Percentiles rank a stretch among this genome's conserved stretches.
phyloP scores from a whole-genome alignment of 2,113 vertebrate species.

The Leptocoma aspasia region DNA sequence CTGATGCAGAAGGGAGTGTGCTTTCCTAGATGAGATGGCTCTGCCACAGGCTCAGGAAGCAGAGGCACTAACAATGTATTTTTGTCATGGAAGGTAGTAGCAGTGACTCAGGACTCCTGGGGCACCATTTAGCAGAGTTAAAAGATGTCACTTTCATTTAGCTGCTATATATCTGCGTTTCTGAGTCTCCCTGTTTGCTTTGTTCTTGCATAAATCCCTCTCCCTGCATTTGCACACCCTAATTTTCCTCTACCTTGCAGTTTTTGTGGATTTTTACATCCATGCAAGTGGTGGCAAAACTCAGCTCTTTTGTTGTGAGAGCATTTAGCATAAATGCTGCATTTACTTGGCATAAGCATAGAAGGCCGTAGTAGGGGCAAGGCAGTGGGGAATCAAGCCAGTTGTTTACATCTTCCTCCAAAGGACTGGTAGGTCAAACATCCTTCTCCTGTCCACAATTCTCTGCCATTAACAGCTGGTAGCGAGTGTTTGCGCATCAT shows the following conservation, averaged over 20 bases:
- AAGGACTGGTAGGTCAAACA: constrained; percentile 33
- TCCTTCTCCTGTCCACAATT: not conserved
- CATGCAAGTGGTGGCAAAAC: not conserved
- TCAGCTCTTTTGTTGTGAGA: not conserved
- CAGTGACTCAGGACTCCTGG: not conserved
- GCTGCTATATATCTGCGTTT: not conserved
- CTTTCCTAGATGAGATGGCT: not conserved
- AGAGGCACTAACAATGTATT: not conserved
- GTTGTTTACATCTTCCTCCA: constrained; percentile 26
- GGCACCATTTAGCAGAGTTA: not conserved
- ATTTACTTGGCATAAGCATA: not conserved
- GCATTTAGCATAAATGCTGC: not conserved
- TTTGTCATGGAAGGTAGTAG: not conserved
- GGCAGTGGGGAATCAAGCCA: not conserved
- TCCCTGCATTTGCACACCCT: not conserved
- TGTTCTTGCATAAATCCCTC: not conserved
- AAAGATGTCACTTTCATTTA: not conserved
- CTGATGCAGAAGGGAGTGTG: not conserved
- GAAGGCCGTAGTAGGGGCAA: not conserved
- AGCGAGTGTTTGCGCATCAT: not conserved
- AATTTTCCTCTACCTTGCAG: not conserved
- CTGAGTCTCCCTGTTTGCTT: not conserved
- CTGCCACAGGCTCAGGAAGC: not conserved
- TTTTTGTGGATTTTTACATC: not conserved
- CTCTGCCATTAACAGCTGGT: constrained; percentile 45